phyloP scores from a whole-genome alignment of 2,113 vertebrate species.

The Phaethornis superciliosus region DNA sequence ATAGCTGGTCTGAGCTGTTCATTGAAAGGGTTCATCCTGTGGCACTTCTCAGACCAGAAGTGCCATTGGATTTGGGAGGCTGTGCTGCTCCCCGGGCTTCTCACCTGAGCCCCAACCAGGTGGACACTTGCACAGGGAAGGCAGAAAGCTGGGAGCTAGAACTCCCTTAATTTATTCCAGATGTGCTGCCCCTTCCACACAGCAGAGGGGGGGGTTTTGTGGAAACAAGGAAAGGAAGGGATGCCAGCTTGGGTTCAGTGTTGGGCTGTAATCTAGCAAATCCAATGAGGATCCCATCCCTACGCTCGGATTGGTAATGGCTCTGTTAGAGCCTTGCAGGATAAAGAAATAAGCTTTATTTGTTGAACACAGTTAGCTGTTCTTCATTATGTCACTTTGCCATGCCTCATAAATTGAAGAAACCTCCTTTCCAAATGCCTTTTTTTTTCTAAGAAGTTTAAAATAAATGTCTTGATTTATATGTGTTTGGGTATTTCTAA shows the following conservation, averaged over 20 bases:
- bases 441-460: neutral
- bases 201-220: rapidly evolving
- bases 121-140: rapidly evolving
- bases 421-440: neutral
- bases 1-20: neutral
- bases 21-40: neutral
- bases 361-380: neutral
- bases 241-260: neutral
- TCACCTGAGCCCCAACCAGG: neutral
- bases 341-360: neutral
- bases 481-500: neutral
- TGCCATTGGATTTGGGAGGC: neutral
- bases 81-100: neutral
- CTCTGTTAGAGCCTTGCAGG: neutral
- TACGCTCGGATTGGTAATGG: rapidly evolving
- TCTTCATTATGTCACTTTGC: neutral
- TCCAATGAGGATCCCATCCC: neutral
- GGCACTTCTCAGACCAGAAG: neutral
- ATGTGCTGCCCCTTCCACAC: rapidly evolving
- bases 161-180: neutral
- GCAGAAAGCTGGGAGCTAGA: neutral
- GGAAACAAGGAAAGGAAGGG: neutral
- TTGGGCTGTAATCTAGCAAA: neutral
- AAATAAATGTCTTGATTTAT: neutral
- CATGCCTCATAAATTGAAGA: neutral